Conservation (phyloP, 2,888 invertebrate genomes). For the Pterostichus niger region DNA sequence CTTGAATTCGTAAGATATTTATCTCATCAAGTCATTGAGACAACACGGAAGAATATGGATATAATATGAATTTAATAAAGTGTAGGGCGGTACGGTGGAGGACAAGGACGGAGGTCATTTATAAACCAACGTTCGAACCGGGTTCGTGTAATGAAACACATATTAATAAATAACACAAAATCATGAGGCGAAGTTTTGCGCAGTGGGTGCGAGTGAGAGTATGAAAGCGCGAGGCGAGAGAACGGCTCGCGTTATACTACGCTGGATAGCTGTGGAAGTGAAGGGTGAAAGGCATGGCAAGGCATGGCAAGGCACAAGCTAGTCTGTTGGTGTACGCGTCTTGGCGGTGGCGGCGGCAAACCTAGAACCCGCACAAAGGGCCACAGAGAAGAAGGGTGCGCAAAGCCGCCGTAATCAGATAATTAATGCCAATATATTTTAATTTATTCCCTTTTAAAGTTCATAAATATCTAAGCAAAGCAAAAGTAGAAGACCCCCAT, state of each 20-base stretch:
- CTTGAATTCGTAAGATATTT: conserved; percentile 12
- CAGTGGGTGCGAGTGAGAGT: conserved; percentile 19
- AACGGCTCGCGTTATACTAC: background rate
- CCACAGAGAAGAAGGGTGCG: conserved; percentile 57
- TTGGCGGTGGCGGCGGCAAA: conserved; percentile 12
- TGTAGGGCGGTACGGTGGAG: background rate
- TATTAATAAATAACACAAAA: conserved; percentile 65
- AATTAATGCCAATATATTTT: conserved; percentile 67
- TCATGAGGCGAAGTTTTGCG: conserved; percentile 16
- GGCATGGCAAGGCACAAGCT: conserved; percentile 14
- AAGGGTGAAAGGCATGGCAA: conserved; percentile 14
- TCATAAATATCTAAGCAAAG: conserved; percentile 67
- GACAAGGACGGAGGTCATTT: conserved; percentile 45
- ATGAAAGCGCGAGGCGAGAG: conserved; percentile 13
- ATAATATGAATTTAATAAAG: conserved; percentile 6
- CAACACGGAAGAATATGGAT: conserved; percentile 8
- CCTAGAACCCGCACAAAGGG: conserved; percentile 52
- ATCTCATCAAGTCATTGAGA: background rate
- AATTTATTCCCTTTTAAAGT: conserved; percentile 67
- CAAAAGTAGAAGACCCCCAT: conserved; percentile 64
- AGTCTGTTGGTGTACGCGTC: conserved; percentile 12
- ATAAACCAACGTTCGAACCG: conserved; percentile 62
- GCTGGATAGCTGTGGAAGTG: background rate
- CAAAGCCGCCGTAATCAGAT: conserved; percentile 66
- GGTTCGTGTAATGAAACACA: conserved; percentile 64